Conservation (phyloP, 2,797 vertebrate species). For the Sylvia borin region DNA sequence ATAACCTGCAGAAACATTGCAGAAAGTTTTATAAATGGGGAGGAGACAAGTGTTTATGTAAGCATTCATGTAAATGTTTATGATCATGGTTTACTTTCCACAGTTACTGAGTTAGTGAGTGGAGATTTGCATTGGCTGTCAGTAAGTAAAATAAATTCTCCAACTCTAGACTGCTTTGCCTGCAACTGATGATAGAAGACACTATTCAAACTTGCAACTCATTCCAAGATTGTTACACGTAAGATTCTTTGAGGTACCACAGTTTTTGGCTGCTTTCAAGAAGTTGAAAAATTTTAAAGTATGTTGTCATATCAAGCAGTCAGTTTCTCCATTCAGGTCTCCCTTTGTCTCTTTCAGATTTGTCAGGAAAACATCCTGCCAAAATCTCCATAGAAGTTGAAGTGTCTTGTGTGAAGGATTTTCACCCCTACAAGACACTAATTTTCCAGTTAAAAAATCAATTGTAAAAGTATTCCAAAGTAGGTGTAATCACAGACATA, state of each 20-base stretch:
- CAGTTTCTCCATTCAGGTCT: neutral
- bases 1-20: neutral
- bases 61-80: neutral
- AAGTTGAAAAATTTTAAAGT: neutral
- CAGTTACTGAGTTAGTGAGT: neutral
- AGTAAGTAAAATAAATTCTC: neutral
- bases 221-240: neutral
- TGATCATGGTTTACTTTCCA: neutral
- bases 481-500: neutral
- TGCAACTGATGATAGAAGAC: neutral
- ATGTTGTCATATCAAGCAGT: neutral
- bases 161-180: neutral
- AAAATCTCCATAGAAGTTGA: neutral
- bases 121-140: neutral
- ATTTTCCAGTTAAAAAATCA: neutral
- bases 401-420: neutral
- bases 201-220: neutral
- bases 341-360: neutral
- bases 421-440: neutral
- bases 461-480: neutral
- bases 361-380: neutral
- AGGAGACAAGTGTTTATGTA: neutral
- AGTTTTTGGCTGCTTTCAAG: neutral
- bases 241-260: neutral
- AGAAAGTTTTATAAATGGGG: neutral